Conservation (phyloP, 2,888 invertebrate genomes). For the Lasioglossum morio region DNA sequence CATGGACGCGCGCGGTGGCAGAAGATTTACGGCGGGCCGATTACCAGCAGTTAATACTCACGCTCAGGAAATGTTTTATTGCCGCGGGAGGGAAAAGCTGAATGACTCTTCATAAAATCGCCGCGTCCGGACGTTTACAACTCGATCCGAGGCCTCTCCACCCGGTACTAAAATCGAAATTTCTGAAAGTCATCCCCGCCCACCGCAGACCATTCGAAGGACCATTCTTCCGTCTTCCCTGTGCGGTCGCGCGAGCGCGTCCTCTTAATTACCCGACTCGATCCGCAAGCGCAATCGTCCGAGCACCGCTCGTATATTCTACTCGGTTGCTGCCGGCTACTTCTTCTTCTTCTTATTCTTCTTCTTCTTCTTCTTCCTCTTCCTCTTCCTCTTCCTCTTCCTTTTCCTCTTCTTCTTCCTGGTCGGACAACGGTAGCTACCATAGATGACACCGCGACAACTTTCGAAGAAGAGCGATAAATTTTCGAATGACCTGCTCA, state of each 20-base stretch:
- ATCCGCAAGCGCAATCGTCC: slow-evolving; percentile 29
- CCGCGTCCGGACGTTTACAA: slow-evolving; percentile 52
- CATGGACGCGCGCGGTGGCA: slow-evolving; percentile 20
- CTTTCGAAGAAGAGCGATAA: slow-evolving; percentile 28
- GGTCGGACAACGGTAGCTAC: slow-evolving; percentile 11
- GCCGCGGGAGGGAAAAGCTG: slow-evolving; percentile 45
- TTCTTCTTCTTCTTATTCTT: background rate
- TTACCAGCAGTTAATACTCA: slow-evolving; percentile 35
- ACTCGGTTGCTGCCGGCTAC: background rate
- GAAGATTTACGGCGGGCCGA: slow-evolving; percentile 47
- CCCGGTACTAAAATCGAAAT: slow-evolving; percentile 55
- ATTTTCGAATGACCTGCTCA: slow-evolving; percentile 27
- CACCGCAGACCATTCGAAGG: slow-evolving; percentile 7
- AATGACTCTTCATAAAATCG: slow-evolving; percentile 60
- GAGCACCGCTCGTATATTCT: slow-evolving; percentile 13
- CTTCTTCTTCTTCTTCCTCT: too few species aligned
- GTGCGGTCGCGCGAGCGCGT: background rate
- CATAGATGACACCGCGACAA: slow-evolving; percentile 18
- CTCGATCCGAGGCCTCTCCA: slow-evolving; percentile 47
- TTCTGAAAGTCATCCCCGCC: slow-evolving; percentile 54
- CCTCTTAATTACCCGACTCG: slow-evolving; percentile 54
- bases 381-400: background rate
- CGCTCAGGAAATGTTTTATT: slow-evolving; percentile 52
- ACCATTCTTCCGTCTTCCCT: slow-evolving; percentile 33
- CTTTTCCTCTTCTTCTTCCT: background rate